A percentile compares a stretch with the other conserved stretches of the same genome.
Conservation (phyloP, 2,888 invertebrate species). For the Ormyrus nitidulus region DNA sequence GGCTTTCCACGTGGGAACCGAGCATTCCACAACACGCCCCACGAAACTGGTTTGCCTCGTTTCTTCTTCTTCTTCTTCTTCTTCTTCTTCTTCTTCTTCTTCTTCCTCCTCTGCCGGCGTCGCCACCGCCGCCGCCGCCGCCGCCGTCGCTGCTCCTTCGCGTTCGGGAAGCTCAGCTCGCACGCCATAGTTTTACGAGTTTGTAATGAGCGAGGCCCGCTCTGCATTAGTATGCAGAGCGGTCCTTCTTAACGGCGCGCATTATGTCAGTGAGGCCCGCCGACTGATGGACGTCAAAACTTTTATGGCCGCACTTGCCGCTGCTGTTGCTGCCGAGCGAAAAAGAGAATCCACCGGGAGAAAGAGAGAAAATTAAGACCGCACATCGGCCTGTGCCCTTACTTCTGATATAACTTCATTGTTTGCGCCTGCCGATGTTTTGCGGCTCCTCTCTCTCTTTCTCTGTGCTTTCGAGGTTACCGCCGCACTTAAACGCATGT, state of each 20-base stretch:
- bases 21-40: constrained; percentile 65
- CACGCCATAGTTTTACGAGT: constrained; percentile 63
- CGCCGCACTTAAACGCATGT: not conserved
- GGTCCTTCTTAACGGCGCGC: constrained; percentile 56
- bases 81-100: constrained; percentile 43
- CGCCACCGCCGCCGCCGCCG: constrained; percentile 10
- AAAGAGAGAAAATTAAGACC: constrained; percentile 51
- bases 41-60: constrained; percentile 62
- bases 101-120: constrained; percentile 12
- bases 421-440: constrained; percentile 12
- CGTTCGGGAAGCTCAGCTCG: constrained; percentile 16
- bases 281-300: constrained; percentile 53
- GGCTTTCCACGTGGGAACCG: constrained; percentile 65
- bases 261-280: constrained; percentile 56
- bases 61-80: constrained; percentile 52
- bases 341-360: constrained; percentile 24
- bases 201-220: constrained; percentile 63
- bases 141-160: constrained; percentile 23
- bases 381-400: constrained; percentile 25
- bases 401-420: constrained; percentile 51
- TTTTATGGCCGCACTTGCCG: constrained; percentile 44
- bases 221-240: constrained; percentile 60
- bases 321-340: constrained; percentile 8
- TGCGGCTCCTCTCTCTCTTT: not conserved
- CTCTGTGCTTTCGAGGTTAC: not conserved